phyloP scores from a whole-genome alignment of 2,888 invertebrate genomes.

The Leptinotarsa haldemani region DNA sequence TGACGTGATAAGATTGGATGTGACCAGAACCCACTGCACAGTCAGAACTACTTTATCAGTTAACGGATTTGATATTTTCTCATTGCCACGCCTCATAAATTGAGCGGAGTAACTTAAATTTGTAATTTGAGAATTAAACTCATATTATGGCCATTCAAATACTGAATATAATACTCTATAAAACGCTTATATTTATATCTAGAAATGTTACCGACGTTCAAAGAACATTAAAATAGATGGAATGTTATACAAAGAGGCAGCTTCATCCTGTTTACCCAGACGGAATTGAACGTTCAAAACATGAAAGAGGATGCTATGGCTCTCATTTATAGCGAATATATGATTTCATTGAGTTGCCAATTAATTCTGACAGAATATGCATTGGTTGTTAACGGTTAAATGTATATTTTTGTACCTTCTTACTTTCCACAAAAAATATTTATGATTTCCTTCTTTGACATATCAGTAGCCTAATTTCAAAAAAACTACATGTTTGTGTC shows the following conservation, averaged over 20 bases:
- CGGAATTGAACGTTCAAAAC: constrained; percentile 32
- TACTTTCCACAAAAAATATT: neutral
- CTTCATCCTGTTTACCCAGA: constrained; percentile 41
- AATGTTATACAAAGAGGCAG: constrained; percentile 35
- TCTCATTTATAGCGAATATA: neutral
- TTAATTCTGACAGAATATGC: neutral
- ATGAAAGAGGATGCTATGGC: constrained; percentile 13
- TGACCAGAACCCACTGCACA: too few species aligned
- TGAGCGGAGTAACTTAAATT: neutral
- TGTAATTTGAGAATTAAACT: constrained; percentile 1
- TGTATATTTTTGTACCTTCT: too few species aligned
- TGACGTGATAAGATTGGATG: too few species aligned
- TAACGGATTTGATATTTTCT: neutral
- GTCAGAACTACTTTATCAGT: neutral
- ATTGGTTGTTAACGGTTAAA: neutral
- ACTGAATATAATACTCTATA: neutral
- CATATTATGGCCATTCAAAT: neutral
- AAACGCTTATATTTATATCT: constrained; percentile 1
- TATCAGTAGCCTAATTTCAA: too few species aligned
- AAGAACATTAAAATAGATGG: constrained; percentile 28
- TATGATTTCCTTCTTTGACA: too few species aligned
- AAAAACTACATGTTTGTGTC: too few species aligned
- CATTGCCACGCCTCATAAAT: neutral
- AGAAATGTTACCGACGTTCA: constrained; percentile 2
- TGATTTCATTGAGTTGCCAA: neutral